A percentile compares a stretch with the other conserved stretches of the same genome.
Conservation (phyloP, 2,113 vertebrate genomes). For the Myanophis thanlyinensis region DNA sequence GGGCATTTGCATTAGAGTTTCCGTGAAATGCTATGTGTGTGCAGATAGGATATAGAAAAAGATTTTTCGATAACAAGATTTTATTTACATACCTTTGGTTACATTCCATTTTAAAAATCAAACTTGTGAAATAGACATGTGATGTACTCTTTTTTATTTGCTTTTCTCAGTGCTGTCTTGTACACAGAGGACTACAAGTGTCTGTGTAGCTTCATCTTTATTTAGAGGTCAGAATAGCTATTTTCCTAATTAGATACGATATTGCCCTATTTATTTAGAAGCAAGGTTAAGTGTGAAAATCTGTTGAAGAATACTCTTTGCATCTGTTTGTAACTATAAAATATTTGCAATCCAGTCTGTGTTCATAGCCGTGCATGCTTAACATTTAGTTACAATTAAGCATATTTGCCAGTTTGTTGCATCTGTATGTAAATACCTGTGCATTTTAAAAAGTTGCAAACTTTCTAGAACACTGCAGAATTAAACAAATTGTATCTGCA, state of each 20-base stretch:
- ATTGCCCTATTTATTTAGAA: not conserved
- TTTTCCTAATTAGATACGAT: not conserved
- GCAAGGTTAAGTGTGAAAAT: not conserved
- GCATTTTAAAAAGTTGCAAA: not conserved
- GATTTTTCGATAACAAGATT: not conserved
- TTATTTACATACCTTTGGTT: not conserved
- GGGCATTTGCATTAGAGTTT: not conserved
- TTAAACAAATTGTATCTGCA: fast-evolving
- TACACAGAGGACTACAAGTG: not conserved
- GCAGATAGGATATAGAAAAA: not conserved
- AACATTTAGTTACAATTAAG: not conserved
- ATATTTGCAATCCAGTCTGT: not conserved
- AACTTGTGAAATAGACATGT: not conserved
- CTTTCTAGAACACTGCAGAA: not conserved
- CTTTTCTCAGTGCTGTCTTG: not conserved
- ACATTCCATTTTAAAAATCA: not conserved
- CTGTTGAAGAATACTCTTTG: not conserved
- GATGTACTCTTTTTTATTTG: not conserved
- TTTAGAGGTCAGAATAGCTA: not conserved
- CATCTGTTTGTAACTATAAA: not conserved
- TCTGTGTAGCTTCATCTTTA: not conserved
- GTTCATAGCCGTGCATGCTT: not conserved
- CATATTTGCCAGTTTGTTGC: not conserved
- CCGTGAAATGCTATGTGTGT: not conserved
- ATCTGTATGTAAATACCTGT: not conserved